Evolutionary conservation across 2,888 invertebrate genomes (phyloP), one percentile per base, ranked within the genome.

Genomic region (Ametastegia equiseti): DNA sequence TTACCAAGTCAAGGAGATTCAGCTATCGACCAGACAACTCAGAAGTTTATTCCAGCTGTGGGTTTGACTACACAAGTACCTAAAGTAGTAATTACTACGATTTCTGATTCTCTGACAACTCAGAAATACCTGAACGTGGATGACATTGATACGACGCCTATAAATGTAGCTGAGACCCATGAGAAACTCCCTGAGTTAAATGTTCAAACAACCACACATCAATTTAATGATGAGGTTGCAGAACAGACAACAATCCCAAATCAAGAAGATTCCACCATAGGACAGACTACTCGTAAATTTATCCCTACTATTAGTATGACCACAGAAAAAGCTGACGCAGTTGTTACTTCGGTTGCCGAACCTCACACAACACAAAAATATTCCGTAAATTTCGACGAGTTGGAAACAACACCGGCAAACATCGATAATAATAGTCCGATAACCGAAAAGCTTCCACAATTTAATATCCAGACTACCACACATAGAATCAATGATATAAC

Each of bases 251-350:
- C 71, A 2, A 42, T n/a, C 15, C 6, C 45, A 23, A 71, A 7
- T 27, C 71, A 15, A 71, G 23, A n/a, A 19, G 71, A 71, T 47
- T 1, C 30, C 23, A 23, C 4, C 45, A 65, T 23, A 23, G 80
- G 27, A 50, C 57, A 69, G 50, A 36, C 69, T 11, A 50, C 71
- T n/a, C 42, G 57, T 33, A 39, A 69, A 23, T 47, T 57, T 33
- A 19, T 73, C 23, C 42, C 60, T 33, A 42, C 36, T 23, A 11
- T 71, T 2, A 71, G 54, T 50, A 23, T 54, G 13, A 57, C 57
- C n/a, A 80, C 71, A 7, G 57, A 80, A 39, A 36, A 71, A 30
- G 23, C 27, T 23, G 57, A 19, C 11, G 71, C 36, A 33, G 57
- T 27, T 33, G 1, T 50, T 13, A 75, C 75, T 50, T 9, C 19